phyloP scores from a whole-genome alignment of 2,888 invertebrate species.

The Notodonta ziczac region DNA sequence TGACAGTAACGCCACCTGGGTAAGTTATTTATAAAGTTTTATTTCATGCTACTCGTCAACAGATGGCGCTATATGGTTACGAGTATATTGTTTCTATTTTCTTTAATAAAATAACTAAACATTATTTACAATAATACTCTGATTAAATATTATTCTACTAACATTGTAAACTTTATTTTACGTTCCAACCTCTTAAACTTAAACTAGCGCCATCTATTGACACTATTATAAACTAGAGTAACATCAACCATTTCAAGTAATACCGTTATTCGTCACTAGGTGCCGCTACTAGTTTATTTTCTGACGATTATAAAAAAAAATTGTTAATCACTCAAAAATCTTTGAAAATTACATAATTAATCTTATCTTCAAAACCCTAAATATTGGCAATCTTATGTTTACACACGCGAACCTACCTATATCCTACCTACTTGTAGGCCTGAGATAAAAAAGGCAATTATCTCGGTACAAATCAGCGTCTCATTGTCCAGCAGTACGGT shows the following conservation, averaged over 20 bases:
- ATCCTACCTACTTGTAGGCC: neutral
- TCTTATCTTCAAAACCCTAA: too few relatives aligned
- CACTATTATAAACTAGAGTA: neutral
- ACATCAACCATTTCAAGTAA: constrained; percentile 11
- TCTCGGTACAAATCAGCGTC: constrained; percentile 31
- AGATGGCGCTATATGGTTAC: constrained; percentile 47
- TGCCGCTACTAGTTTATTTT: constrained; percentile 20
- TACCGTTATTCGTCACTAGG: constrained; percentile 48
- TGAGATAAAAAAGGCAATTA: constrained; percentile 43
- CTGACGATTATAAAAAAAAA: too few relatives aligned
- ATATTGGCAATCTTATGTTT: neutral
- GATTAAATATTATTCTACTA: neutral
- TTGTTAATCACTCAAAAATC: too few relatives aligned
- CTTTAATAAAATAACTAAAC: too few relatives aligned
- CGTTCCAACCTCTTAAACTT: neutral
- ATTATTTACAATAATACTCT: neutral
- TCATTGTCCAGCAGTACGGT: constrained; percentile 26
- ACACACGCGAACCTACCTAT: neutral
- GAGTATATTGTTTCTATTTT: too few relatives aligned
- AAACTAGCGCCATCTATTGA: constrained; percentile 30
- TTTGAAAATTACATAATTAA: too few relatives aligned
- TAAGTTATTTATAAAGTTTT: constrained; percentile 68
- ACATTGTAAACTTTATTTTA: too few relatives aligned
- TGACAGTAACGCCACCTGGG: constrained; percentile 88
- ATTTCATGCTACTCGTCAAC: constrained; percentile 36